phyloP scores from a whole-genome alignment of 2,888 invertebrate genomes.

The Neoaliturus tenellus region DNA sequence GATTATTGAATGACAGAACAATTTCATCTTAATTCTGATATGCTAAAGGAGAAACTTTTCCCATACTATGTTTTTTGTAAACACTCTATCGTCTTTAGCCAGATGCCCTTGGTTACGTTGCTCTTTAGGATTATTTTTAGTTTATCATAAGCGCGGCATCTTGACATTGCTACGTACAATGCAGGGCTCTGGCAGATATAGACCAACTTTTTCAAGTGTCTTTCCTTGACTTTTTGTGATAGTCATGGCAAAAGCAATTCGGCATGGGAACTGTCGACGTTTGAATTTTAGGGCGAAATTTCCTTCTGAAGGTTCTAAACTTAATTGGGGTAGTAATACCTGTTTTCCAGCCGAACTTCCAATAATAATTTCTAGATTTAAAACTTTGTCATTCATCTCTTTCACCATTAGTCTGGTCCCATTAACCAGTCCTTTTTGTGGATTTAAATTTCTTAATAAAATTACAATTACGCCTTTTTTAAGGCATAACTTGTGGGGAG shows the following conservation, averaged over 20 bases:
- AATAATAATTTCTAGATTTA: background rate
- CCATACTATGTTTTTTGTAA: background rate
- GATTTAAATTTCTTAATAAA: background rate
- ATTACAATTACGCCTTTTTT: conserved; percentile 14
- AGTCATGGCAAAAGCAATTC: background rate
- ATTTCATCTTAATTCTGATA: background rate
- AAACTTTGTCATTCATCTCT: background rate
- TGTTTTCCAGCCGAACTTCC: background rate
- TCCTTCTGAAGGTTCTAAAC: background rate
- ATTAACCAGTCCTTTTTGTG: conserved; percentile 14
- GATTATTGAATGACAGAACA: background rate
- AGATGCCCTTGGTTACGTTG: background rate
- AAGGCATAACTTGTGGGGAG: conserved; percentile 3
- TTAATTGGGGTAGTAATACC: background rate
- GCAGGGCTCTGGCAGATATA: background rate
- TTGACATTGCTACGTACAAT: background rate
- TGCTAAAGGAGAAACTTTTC: background rate
- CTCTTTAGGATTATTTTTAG: background rate
- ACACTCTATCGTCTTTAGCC: background rate
- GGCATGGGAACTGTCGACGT: background rate
- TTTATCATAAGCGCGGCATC: background rate
- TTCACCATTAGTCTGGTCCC: background rate
- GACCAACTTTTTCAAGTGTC: background rate
- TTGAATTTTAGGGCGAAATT: background rate
- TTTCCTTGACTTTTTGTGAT: background rate